phyloP scores from a whole-genome alignment of 2,888 invertebrate species.

The Drosophila greeni region DNA sequence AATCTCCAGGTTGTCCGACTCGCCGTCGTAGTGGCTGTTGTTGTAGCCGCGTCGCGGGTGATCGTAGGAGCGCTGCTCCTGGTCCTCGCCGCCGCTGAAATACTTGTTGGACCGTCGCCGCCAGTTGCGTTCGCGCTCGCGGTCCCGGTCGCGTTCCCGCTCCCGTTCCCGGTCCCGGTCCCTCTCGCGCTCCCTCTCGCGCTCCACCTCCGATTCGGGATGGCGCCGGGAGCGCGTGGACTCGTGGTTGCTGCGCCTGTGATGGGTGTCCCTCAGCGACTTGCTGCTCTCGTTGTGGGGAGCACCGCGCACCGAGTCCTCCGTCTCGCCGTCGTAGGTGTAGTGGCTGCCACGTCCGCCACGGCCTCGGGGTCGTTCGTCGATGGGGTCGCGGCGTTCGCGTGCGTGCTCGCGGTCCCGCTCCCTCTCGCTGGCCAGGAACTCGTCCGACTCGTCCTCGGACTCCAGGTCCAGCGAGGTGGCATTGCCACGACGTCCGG shows the following conservation, averaged over 20 bases:
- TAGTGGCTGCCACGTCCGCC: slow-evolving; percentile 70
- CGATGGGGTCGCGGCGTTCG: slow-evolving; percentile 30
- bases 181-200: slow-evolving; percentile 41
- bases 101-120: slow-evolving; percentile 29
- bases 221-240: slow-evolving; percentile 32
- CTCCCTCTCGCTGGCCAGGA: slow-evolving; percentile 59
- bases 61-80: slow-evolving; percentile 48
- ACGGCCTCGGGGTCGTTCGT: slow-evolving; percentile 43
- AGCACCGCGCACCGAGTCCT: slow-evolving; percentile 79
- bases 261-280: slow-evolving; percentile 48
- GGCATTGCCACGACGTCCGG: slow-evolving; percentile 17
- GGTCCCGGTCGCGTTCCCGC: slow-evolving; percentile 37
- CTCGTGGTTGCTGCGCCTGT: slow-evolving; percentile 48
- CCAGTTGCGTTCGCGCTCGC: slow-evolving; percentile 36
- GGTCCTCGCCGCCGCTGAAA: slow-evolving; percentile 43
- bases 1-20: slow-evolving; percentile 51
- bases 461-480: slow-evolving; percentile 67
- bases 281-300: slow-evolving; percentile 42
- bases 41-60: slow-evolving; percentile 53
- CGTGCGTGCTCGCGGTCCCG: slow-evolving; percentile 80
- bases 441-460: slow-evolving; percentile 74
- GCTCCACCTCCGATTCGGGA: slow-evolving; percentile 40
- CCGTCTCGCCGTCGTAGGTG: slow-evolving; percentile 85
- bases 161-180: slow-evolving; percentile 41
- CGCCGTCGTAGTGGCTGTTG: slow-evolving; percentile 59